Base-by-base conservation (phyloP, 2,888 invertebrate species). In the Hypercompe scribonia region DNA sequence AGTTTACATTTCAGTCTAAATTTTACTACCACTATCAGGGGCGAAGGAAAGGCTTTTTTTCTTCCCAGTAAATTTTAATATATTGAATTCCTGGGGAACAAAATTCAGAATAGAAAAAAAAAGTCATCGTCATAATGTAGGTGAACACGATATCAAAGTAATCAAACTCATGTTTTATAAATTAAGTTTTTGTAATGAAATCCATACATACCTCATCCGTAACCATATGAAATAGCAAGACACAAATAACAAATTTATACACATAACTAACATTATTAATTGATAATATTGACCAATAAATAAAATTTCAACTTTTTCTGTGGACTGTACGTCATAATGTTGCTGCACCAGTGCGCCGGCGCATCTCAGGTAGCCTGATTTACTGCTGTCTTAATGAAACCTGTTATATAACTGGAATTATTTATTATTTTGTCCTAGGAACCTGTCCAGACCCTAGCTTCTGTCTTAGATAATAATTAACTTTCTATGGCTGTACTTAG, bases 351-450 rank as follows among this genome's bases (percentile, higher is more conserved):
- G 85, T 90, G 92, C 91, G 90, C 91, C 71, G 84, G 91, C 91
- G 92, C 93, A 92, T 93, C 93, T 90, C 91, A 90, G 93, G 91
- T 91, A 91, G 93, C 88, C 92, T 95, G 94, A 95, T 95, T 93
- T 94, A 95, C 92, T 91, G 90, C 92, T 87, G 91, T 89, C 92
- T 92, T 95, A 95, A 95, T 95, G 94, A 93, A 95, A 95, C 95
- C 94, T 93, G 94, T 95, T 95, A 92, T 91, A 90, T 94, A 94
- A 94, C 93, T 92, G 91, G 93, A 91, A 94, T 94, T 94, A 95
- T 95, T 95, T 94, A 95, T 95, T 94, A 94, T 94, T 94, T 93
- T 91, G 92, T 92, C 92, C 90, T 85, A 88, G 83, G 90, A 90
- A 91, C 92, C 86, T 90, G 91, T 89, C 89, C 86, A 84, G 88